Conservation (phyloP, 1,140 invertebrate species). For the Yoshiicerus persimilis region DNA sequence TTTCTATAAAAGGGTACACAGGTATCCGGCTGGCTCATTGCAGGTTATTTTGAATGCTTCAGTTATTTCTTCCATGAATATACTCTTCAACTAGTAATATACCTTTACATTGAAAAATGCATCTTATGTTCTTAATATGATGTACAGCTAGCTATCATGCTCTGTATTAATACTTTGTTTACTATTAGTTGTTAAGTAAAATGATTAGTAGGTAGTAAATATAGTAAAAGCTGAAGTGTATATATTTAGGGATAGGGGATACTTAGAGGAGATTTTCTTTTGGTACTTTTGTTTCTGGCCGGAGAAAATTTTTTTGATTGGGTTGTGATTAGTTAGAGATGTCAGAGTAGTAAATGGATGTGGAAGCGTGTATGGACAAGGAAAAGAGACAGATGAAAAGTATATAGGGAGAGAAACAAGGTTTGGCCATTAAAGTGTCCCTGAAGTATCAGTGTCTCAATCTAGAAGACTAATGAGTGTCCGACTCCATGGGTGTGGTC, state of each 20-base stretch:
- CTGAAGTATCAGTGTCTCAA: slow-evolving; percentile 50
- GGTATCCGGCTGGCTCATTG: too few species aligned
- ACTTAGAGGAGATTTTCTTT: background rate
- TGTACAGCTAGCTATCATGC: too few species aligned
- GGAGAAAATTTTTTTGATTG: slow-evolving; percentile 37
- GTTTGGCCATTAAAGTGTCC: slow-evolving; percentile 50
- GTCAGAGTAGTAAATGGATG: slow-evolving; percentile 43
- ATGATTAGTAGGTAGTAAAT: too few species aligned
- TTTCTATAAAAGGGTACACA: too few species aligned
- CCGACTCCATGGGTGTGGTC: slow-evolving; percentile 48
- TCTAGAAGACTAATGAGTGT: slow-evolving; percentile 51
- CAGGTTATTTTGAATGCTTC: too few species aligned
- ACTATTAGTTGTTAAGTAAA: too few species aligned
- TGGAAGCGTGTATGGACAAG: slow-evolving; percentile 31
- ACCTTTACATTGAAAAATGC: too few species aligned
- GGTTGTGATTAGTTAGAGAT: slow-evolving; percentile 43
- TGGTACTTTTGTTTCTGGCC: background rate
- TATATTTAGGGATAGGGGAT: background rate
- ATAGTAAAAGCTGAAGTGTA: background rate
- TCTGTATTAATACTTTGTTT: too few species aligned
- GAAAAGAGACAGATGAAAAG: slow-evolving; percentile 42
- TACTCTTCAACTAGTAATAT: too few species aligned
- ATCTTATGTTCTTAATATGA: too few species aligned
- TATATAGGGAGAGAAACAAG: slow-evolving; percentile 42
- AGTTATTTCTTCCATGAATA: too few species aligned